Evolutionary conservation across 2,888 invertebrate species (phyloP), one percentile per base, ranked within the genome.

Genomic region (Sthenelais limicola): DNA sequence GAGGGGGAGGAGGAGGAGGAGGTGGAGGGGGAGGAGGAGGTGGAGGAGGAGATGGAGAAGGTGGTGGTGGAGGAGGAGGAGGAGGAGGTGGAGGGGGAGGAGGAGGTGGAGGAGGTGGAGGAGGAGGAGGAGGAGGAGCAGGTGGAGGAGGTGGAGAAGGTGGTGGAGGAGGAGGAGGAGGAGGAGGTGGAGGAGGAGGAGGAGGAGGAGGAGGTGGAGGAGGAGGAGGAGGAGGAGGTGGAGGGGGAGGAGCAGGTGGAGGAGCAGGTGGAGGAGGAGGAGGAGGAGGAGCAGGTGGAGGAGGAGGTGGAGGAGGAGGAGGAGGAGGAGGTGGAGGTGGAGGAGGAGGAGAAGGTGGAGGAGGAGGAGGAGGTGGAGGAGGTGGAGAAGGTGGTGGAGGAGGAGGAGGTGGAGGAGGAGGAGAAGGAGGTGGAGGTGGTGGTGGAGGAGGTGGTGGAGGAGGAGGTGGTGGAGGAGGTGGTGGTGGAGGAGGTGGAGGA

Each of bases 211-310:
- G 79, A 32, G 78, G 78, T 18, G 62, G 66, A 21, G 52, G 74
- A 24, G 89, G 90, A 15, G 90, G 89, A 1, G 87, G 87, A 30
- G 84, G 85, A 12, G 88, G 89, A 26, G 84, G 87, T 78, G 86
- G 86, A 62, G 15, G 18, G 18, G 47, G n/a, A n/a, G n/a, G n/a
- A n/a, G n/a, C n/a, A n/a, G n/a, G n/a, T n/a, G n/a, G n/a, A n/a
- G n/a, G n/a, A 43, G 18, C 47, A 43, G 18, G 47, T 43, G n/a
- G n/a, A 43, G 47, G 3, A 24, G 47, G 68, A 68, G 38, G 47
- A 43, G 47, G 18, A 43, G 47, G 18, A 43, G 47, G 18, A 43
- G 18, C 18, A 43, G 18, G 12, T 43, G 18, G 47, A 18, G 47
- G 76, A 7, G 76, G 78, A 12, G 77, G 78, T 3, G 81, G 80